Evolutionary conservation across 2,888 invertebrate genomes (phyloP), one percentile per base, ranked within the genome.

Genomic region (Drosophila buzzatii): DNA sequence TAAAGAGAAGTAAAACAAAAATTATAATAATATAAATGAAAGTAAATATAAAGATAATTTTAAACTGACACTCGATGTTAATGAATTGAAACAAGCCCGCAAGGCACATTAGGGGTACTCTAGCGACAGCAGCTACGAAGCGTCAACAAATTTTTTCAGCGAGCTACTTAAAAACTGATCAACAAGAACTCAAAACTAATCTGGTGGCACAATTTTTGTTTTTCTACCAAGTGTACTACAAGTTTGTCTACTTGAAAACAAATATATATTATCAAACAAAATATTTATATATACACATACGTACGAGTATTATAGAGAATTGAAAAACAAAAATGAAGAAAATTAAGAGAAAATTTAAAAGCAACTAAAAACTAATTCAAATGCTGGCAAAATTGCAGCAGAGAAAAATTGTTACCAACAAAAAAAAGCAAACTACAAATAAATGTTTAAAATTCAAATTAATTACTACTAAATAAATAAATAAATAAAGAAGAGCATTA

Each of bases 201-300:
- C 89, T 86, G 86, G 89, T 84, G 85, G 86, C 87, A 86, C 86
- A 89, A 89, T 86, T 85, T 83, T 83, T 64, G 85, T 88, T 85
- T 85, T 85, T 85, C 83, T 85, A 88, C 88, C 85, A 85, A 85
- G 86, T 83, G 86, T 82, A 82, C 81, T 85, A 81, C 82, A 82
- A 85, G 79, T 86, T 84, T 84, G 82, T 84, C 88, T 79, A 85
- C 87, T 82, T 76, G 76, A 85, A 76, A 67, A 69, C 49, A 33
- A 45, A 45, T 63, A 82, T 72, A 64, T 77, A 77, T 77, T 77
- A 77, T 70, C 73, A 60, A 59, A 62, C 27, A 51, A 52, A 65
- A 62, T 47, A 77, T 33, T 65, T 60, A 60, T 60, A 66, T 47
- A 71, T 58, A 70, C 52, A 82, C 66, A 79, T 66, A 79, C 45